These are phyloP conservation scores for Schmidtea mediterranea DNA, from an alignment of 1,140 invertebrate species.

Conservation along the genomic window DNA sequence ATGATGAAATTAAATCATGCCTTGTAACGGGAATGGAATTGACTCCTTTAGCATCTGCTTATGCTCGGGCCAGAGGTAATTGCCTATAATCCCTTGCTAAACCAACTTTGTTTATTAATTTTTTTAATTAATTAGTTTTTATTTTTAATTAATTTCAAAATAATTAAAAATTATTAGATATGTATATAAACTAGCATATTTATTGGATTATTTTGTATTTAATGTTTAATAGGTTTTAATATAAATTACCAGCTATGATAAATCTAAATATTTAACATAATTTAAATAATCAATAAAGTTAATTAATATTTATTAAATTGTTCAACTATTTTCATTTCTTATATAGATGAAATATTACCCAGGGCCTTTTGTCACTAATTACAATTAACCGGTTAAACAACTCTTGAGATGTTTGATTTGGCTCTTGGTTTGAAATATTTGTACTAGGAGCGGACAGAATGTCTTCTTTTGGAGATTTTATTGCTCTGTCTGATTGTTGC, in stretches of 20 bases:
- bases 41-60: constrained; percentile 64
- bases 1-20: constrained; percentile 49
- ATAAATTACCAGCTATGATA: no score
- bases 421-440: not conserved
- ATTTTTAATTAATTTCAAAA: not conserved
- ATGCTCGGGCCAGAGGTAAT: constrained; percentile 54
- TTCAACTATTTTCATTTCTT: no score
- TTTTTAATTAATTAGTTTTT: no score
- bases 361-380: no score
- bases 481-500: constrained; percentile 67
- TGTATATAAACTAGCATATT: no score
- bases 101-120: not conserved
- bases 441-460: constrained; percentile 64
- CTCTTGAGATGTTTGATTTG: not conserved
- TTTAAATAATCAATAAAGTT: no score
- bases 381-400: no score
- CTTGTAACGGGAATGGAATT: constrained; percentile 67
- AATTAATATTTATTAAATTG: no score
- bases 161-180: not conserved
- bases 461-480: constrained; percentile 94
- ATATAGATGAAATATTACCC: no score
- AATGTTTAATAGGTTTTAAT: no score
- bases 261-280: no score
- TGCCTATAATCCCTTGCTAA: not conserved
- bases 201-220: no score